Evolutionary conservation across 1,140 invertebrate species (phyloP).

Genomic region (Drosophila azteca): DNA sequence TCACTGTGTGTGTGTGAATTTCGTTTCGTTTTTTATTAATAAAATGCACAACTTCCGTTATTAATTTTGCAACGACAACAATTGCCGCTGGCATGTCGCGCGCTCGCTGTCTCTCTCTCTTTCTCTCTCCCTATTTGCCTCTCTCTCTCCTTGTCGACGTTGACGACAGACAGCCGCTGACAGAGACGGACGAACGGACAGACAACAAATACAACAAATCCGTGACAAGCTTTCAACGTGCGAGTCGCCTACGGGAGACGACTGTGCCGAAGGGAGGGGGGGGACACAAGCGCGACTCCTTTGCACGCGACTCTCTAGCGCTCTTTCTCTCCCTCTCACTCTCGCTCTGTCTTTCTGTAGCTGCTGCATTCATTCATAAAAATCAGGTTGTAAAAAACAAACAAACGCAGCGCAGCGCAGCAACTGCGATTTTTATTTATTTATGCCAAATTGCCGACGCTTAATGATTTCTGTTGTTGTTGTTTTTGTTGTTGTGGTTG

Average conservation of each 20-base stretch:
- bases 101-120: too few species aligned
- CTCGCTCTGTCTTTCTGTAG: conserved; percentile 21
- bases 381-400: conserved; percentile 77
- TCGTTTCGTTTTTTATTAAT: conserved; percentile 76
- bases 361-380: conserved; percentile 79
- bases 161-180: conserved; percentile 48
- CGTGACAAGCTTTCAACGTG: conserved; percentile 43
- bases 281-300: conserved; percentile 42
- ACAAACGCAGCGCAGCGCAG: conserved; percentile 34
- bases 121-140: too few species aligned
- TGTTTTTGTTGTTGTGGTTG: not conserved
- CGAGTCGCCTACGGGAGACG: conserved; percentile 22
- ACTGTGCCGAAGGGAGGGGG: not conserved
- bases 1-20: conserved; percentile 54
- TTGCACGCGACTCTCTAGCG: conserved; percentile 63
- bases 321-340: conserved; percentile 19
- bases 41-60: conserved; percentile 84
- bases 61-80: conserved; percentile 81
- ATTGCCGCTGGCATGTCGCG: conserved; percentile 41
- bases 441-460: conserved; percentile 76
- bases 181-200: conserved; percentile 22
- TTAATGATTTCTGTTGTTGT: conserved; percentile 5
- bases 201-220: conserved; percentile 26
- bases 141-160: not conserved
- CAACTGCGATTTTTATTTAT: conserved; percentile 70